Conservation (phyloP, 2,888 invertebrate genomes). For the Ectemnius continuus region DNA sequence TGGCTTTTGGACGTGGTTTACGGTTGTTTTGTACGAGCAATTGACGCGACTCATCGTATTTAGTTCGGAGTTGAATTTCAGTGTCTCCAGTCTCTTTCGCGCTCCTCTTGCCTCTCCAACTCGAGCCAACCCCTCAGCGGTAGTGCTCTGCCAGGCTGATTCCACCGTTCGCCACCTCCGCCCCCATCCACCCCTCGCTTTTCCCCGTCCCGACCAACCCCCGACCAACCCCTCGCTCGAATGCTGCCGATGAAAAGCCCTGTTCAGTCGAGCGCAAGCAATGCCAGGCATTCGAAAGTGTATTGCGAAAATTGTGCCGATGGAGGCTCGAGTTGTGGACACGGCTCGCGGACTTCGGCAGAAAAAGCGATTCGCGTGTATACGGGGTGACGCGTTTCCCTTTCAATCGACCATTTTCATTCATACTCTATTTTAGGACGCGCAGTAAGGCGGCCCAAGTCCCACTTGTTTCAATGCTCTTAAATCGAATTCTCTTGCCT, state of each 20-base stretch:
- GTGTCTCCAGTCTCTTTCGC: constrained; percentile 3
- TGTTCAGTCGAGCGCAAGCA: constrained; percentile 51
- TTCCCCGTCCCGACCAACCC: not conserved
- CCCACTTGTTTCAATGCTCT: too few relatives aligned
- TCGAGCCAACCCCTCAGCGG: too few relatives aligned
- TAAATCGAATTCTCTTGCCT: too few relatives aligned
- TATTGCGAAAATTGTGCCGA: constrained; percentile 59
- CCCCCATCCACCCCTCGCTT: not conserved
- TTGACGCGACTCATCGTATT: too few relatives aligned
- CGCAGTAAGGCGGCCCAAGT: too few relatives aligned
- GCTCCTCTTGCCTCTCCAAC: not conserved
- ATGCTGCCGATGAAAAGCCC: constrained; percentile 50
- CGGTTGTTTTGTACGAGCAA: too few relatives aligned
- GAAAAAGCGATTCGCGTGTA: constrained; percentile 54
- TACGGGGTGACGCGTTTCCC: constrained; percentile 12
- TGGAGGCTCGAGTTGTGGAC: constrained; percentile 41
- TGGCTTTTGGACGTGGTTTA: too few relatives aligned
- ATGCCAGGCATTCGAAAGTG: constrained; percentile 57
- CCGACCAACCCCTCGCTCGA: constrained; percentile 19
- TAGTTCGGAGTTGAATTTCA: too few relatives aligned
- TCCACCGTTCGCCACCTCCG: too few relatives aligned
- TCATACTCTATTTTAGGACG: too few relatives aligned
- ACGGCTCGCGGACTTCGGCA: constrained; percentile 51
- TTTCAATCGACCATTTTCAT: too few relatives aligned
- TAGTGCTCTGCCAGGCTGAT: too few relatives aligned